Evolutionary conservation across 1,140 invertebrate genomes (phyloP).

Genomic region (Lineus longissimus): DNA sequence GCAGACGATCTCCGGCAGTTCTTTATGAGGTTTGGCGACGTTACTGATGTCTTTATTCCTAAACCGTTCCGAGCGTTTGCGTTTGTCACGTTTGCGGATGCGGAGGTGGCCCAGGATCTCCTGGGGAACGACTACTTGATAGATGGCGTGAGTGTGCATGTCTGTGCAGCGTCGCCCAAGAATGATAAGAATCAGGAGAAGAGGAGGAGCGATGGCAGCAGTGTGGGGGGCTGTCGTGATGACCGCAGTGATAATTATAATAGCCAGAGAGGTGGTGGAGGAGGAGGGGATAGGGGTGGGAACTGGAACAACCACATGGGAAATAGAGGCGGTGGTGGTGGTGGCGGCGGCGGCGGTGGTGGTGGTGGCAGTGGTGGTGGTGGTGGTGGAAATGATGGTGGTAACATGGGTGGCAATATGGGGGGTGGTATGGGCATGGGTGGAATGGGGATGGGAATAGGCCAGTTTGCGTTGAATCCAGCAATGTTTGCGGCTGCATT

Average conservation of each 20-base stretch:
- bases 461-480: constrained; percentile 74
- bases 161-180: constrained; percentile 92
- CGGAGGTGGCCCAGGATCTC: constrained; percentile 76
- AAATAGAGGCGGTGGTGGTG: constrained; percentile 31
- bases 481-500: constrained; percentile 66
- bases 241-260: too few relatives aligned
- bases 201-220: constrained; percentile 11
- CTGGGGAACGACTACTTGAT: constrained; percentile 98
- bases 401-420: neutral
- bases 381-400: neutral
- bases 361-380: neutral
- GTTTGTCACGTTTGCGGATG: constrained; percentile 57
- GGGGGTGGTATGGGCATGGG: neutral
- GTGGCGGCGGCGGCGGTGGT: neutral
- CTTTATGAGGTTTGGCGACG: constrained; percentile 54
- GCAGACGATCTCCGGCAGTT: constrained; percentile 52
- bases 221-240: constrained; percentile 39
- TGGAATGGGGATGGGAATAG: constrained; percentile 54
- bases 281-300: too few relatives aligned
- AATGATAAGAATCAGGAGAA: constrained; percentile 28
- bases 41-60: constrained; percentile 58
- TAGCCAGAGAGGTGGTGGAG: too few relatives aligned
- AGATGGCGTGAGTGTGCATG: constrained; percentile 90
- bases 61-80: constrained; percentile 58
- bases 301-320: too few relatives aligned